Percentiles rank a stretch among this genome's conserved stretches.
Conservation (phyloP, 2,888 invertebrate genomes). For the Microctonus brassicae region DNA sequence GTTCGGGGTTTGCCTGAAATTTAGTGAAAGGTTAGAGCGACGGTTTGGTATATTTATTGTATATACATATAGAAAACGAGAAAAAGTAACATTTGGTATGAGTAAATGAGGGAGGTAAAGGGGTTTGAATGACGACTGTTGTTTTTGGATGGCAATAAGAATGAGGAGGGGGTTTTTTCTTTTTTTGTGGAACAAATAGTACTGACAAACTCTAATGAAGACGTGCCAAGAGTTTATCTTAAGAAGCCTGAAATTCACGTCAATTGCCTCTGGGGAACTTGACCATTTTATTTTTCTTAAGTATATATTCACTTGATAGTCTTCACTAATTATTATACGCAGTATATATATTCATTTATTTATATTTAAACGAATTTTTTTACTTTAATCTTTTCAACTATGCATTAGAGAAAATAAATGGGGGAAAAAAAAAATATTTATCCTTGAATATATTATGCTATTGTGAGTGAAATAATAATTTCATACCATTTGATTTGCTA, state of each 20-base stretch:
- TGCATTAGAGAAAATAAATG: background rate
- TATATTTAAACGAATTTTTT: no score
- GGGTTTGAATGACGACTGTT: conserved; percentile 50
- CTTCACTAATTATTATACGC: background rate
- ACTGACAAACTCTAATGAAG: conserved; percentile 66
- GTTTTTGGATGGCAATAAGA: conserved; percentile 61
- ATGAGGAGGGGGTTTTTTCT: conserved; percentile 32
- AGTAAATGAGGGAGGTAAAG: conserved; percentile 39
- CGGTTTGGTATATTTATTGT: background rate
- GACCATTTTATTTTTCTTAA: conserved; percentile 50
- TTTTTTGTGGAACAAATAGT: no score
- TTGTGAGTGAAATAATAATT: background rate
- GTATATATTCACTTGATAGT: background rate
- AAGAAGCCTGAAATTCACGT: conserved; percentile 51
- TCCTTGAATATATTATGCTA: background rate
- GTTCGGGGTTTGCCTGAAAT: background rate
- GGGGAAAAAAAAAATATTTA: background rate
- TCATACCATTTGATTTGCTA: conserved; percentile 55
- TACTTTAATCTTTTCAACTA: no score
- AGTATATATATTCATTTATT: no score
- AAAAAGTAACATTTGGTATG: background rate
- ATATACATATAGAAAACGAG: background rate
- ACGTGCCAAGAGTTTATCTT: conserved; percentile 66
- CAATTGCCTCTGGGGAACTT: conserved; percentile 60
- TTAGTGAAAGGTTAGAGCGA: background rate